phyloP scores from a whole-genome alignment of 2,888 invertebrate genomes.

The Heliconius aoede region DNA sequence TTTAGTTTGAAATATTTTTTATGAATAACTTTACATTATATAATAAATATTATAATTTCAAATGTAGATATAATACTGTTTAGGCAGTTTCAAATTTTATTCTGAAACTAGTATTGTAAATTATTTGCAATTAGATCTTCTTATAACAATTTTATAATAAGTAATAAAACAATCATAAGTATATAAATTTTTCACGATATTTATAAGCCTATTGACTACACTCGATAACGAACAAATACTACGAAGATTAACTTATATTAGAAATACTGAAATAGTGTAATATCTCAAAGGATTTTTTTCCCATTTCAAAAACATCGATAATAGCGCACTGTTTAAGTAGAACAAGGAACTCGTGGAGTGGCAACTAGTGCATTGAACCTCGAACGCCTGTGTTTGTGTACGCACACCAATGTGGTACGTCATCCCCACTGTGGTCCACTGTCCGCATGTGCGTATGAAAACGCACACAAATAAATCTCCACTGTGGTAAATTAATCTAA shows the following conservation, averaged over 20 bases:
- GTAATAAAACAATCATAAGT: too few relatives aligned
- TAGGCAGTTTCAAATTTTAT: not conserved
- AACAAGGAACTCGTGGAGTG: slow-evolving; percentile 83
- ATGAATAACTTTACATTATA: not conserved
- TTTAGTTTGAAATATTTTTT: not conserved
- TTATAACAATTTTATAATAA: not conserved
- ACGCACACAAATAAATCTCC: slow-evolving; percentile 50
- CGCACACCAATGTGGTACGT: slow-evolving; percentile 49
- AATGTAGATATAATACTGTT: too few relatives aligned
- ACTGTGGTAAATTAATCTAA: slow-evolving; percentile 65
- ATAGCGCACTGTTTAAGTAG: slow-evolving; percentile 82
- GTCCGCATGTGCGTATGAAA: slow-evolving; percentile 47
- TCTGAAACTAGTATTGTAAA: not conserved
- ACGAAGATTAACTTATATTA: too few relatives aligned
- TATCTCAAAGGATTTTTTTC: slow-evolving; percentile 31
- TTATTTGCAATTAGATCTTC: not conserved
- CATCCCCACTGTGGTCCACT: slow-evolving; percentile 51
- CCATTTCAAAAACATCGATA: slow-evolving; percentile 73
- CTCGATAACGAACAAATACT: too few relatives aligned
- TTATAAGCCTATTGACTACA: not conserved
- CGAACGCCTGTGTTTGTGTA: slow-evolving; percentile 61
- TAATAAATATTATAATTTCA: not conserved
- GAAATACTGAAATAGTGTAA: too few relatives aligned
- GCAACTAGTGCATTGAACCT: slow-evolving; percentile 82
- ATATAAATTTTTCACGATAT: too few relatives aligned